Base-by-base conservation (phyloP, 2,888 invertebrate species). In the Nysson spinosus region DNA sequence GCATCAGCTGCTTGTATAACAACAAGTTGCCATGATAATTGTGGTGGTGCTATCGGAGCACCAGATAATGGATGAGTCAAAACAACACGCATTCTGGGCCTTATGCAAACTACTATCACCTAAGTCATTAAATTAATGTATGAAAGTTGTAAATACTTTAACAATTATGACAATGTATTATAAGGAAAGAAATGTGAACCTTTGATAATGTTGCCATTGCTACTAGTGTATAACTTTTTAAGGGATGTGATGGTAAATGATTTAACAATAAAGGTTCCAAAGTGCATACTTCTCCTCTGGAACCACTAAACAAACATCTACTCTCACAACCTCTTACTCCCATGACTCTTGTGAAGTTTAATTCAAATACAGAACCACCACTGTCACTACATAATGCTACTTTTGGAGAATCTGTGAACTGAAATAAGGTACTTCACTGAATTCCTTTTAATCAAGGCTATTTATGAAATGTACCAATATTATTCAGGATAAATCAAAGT, bases 301-400 rank as follows among this genome's bases (percentile, higher is more conserved):
- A 97, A 24, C 99, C 99, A 26, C 98, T 98, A 88, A 99, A 99
- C 11, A 99, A 89, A 85, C 99, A 98, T 49, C 96, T 94, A 0
- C 96, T 95, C 64, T 96, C 94, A 85, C 95, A 96, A 0, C 95
- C 94, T 35, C 97, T 90, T 28, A 96, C 94, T 9, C 97, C 97
- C 75, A 98, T 90, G 7, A 95, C 92, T 57, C 97, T 90, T 34
- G 95, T 95, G 83, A 98, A 97, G 79, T 93, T 95, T 28, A 98
- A 89, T 72, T 97, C 94, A 92, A 97, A 99, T 1, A 99, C 98
- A 0, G 97, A 98, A 0, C 99, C 99, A 1, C 97, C 96, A 40
- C 95, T 95, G 83, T 99, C 98, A 14, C 96, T 94, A 76, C 94
- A 93, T 22, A 96, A 88, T 0, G 95, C 96, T 58, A 95, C 85